phyloP scores from a whole-genome alignment of 30 jellyfish, hydroid and myxozoan species.

The Turritopsis rubra region DNA sequence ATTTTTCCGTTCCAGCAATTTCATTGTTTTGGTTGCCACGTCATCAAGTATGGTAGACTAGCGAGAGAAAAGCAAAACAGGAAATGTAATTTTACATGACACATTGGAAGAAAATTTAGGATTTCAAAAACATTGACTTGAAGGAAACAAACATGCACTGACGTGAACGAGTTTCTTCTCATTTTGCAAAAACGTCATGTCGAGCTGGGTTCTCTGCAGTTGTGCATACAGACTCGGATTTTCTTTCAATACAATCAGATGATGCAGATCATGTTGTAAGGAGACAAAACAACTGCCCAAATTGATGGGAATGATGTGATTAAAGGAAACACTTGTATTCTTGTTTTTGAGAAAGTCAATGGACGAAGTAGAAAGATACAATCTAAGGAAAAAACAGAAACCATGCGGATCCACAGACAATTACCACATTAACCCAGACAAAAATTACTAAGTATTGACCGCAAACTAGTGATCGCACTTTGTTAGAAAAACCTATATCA shows the following conservation, averaged over 20 bases:
- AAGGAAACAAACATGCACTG: neutral
- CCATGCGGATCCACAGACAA: neutral
- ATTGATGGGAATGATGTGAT: slow-evolving; percentile 33
- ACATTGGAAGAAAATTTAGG: neutral
- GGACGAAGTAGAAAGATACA: slow-evolving; percentile 44
- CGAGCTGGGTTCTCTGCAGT: slow-evolving; percentile 35
- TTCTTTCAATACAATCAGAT: slow-evolving; percentile 33
- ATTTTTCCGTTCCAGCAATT: neutral
- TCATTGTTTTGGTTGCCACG: neutral
- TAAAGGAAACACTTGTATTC: slow-evolving; percentile 36
- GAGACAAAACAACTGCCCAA: slow-evolving; percentile 34
- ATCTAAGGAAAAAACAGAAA: slow-evolving; percentile 36
- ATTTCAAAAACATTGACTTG: neutral
- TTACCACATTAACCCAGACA: neutral
- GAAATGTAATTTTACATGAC: neutral
- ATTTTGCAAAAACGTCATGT: slow-evolving; percentile 28
- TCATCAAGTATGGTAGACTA: neutral
- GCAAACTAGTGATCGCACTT: too few relatives aligned
- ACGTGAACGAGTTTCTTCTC: slow-evolving; percentile 42
- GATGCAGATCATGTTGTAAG: slow-evolving; percentile 17
- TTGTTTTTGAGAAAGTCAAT: slow-evolving; percentile 33
- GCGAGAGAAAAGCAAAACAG: neutral
- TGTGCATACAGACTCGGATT: slow-evolving; percentile 48
- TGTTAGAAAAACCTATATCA: too few relatives aligned
- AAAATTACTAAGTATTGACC: too few relatives aligned